Evolutionary conservation across 2,113 vertebrate genomes (phyloP).

Genomic region (Rhadina sibilatrix): DNA sequence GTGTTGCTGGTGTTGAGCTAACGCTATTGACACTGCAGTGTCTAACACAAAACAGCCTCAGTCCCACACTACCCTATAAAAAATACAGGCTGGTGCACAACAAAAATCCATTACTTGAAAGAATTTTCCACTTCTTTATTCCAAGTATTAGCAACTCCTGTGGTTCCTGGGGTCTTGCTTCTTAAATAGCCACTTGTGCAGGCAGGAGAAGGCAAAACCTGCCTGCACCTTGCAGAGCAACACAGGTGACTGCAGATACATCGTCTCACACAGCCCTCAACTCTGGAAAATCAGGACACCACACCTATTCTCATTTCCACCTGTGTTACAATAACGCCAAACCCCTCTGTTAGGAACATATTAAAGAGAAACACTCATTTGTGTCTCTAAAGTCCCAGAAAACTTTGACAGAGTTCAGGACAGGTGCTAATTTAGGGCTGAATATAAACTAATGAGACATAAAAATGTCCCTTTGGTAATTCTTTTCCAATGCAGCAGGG

Average conservation of each 20-base stretch:
- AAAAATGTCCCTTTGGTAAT: conserved; percentile 12
- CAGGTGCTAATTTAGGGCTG: not conserved
- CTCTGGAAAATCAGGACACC: not conserved
- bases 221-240: not conserved
- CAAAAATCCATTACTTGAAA: not conserved
- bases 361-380: not conserved
- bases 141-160: not conserved
- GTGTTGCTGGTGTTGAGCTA: not conserved
- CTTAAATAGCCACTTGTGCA: not conserved
- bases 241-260: not conserved
- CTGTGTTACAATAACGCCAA: not conserved
- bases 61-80: not conserved
- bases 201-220: not conserved
- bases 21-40: not conserved
- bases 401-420: not conserved
- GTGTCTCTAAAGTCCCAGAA: not conserved
- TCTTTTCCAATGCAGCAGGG: conserved; percentile 12
- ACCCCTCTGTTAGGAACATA: not conserved
- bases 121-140: not conserved
- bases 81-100: not conserved
- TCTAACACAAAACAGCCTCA: not conserved
- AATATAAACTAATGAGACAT: conserved; percentile 51
- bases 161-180: not conserved
- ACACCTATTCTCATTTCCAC: not conserved
- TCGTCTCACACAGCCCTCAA: not conserved